These are phyloP conservation scores for Bubo scandiacus DNA, from an alignment of 2,113 vertebrate genomes.

Conservation along the genomic window DNA sequence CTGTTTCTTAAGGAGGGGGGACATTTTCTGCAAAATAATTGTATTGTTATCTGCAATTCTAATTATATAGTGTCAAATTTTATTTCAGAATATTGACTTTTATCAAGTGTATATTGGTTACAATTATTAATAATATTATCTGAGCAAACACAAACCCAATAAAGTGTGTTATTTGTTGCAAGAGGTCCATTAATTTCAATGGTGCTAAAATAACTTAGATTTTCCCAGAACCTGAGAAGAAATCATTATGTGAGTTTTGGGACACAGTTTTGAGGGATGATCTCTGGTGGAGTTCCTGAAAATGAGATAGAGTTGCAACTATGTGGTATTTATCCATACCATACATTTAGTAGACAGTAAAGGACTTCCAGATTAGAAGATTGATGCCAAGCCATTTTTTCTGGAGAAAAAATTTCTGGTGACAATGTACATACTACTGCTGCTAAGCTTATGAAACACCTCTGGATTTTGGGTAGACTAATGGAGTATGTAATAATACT, in stretches of 20 bases:
- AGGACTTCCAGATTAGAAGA: background rate
- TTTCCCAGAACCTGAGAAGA: background rate
- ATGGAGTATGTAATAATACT: background rate
- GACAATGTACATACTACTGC: background rate
- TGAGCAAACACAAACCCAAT: background rate
- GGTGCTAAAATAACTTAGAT: background rate
- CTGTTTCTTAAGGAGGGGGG: background rate
- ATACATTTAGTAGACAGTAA: background rate
- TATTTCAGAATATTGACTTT: constrained; percentile 1
- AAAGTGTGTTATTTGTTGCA: background rate
- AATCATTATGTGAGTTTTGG: background rate
- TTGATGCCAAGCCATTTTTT: background rate
- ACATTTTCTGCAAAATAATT: background rate
- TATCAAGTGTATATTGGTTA: background rate
- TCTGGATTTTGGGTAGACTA: background rate
- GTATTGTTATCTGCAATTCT: background rate
- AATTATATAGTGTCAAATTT: constrained; percentile 1
- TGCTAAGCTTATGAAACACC: background rate
- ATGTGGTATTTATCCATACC: background rate
- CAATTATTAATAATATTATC: background rate
- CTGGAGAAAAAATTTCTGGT: background rate
- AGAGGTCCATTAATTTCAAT: background rate
- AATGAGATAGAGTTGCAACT: background rate
- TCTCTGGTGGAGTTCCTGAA: background rate
- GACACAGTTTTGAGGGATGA: background rate